A percentile compares a stretch with the other conserved stretches of the same genome.
Conservation (phyloP, 2,113 vertebrate genomes). For the Nerophis lumbriciformis region DNA sequence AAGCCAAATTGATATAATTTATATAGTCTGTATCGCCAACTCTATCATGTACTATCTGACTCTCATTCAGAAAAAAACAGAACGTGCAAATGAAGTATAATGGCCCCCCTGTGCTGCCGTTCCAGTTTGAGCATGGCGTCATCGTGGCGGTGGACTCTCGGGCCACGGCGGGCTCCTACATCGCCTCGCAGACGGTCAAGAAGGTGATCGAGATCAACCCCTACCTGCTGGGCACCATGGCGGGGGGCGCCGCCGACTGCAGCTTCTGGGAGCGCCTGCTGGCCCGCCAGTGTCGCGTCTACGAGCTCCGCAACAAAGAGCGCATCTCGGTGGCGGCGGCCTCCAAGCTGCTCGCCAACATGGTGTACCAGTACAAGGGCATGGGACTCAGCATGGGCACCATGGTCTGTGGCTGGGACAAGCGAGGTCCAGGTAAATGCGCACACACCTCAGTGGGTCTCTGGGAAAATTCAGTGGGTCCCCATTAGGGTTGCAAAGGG, state of each 20-base stretch:
- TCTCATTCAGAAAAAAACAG: too few relatives aligned
- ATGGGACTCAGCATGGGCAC: slow-evolving; percentile 94
- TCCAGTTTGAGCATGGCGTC: slow-evolving; percentile 83
- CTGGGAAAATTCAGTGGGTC: background rate
- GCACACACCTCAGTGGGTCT: background rate
- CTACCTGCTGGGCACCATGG: slow-evolving; percentile 88
- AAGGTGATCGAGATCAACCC: slow-evolving; percentile 93
- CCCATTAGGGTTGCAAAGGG: too few relatives aligned
- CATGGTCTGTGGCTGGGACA: slow-evolving; percentile 95
- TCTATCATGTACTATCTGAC: too few relatives aligned
- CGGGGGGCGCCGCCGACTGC: slow-evolving; percentile 86
- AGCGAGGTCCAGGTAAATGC: slow-evolving; percentile 83
- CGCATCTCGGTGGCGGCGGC: slow-evolving; percentile 88
- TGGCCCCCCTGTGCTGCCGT: slow-evolving; percentile 3
- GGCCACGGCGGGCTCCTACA: slow-evolving; percentile 85
- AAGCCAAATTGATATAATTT: too few relatives aligned
- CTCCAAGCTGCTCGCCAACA: slow-evolving; percentile 91
- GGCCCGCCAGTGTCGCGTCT: slow-evolving; percentile 87
- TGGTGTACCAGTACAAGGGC: slow-evolving; percentile 94
- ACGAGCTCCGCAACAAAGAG: slow-evolving; percentile 90
- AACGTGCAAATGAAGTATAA: background rate
- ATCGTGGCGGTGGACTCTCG: slow-evolving; percentile 88
- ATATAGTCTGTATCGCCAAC: too few relatives aligned
- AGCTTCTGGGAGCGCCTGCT: slow-evolving; percentile 90
- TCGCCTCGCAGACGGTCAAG: slow-evolving; percentile 87